These are phyloP conservation scores for Ciconia maguari DNA, from an alignment of 2,113 vertebrate genomes.

Conservation along the genomic window DNA sequence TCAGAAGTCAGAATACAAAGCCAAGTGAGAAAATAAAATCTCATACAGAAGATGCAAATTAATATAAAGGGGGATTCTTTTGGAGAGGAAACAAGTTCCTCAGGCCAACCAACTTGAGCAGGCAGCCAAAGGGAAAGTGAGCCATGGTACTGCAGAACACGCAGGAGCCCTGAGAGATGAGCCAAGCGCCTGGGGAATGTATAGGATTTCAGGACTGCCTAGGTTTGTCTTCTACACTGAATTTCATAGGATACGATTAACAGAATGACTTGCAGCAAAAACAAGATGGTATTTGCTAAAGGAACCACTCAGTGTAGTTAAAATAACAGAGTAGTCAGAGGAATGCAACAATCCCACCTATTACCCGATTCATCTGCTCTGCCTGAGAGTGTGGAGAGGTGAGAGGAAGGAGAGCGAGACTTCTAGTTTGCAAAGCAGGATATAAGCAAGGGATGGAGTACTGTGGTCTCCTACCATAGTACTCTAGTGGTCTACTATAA, in stretches of 20 bases:
- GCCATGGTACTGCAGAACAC: neutral
- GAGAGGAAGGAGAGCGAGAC: neutral
- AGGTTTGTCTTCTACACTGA: neutral
- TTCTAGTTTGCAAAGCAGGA: neutral
- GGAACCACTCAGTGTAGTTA: neutral
- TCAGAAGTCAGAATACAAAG: neutral
- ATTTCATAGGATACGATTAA: neutral
- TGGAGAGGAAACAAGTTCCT: neutral
- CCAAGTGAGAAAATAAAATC: neutral
- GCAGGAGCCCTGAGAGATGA: neutral
- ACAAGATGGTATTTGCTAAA: neutral
- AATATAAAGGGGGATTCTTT: neutral
- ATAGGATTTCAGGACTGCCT: neutral
- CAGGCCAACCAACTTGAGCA: neutral
- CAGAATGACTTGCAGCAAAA: neutral
- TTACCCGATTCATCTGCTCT: neutral
- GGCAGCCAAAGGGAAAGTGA: accelerated
- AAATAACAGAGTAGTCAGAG: neutral
- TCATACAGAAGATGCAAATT: neutral
- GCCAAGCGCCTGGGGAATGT: neutral
- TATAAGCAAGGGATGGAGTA: neutral
- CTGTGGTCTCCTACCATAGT: neutral
- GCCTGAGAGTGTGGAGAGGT: neutral
- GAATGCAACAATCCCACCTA: neutral
- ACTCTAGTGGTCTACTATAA: neutral